Conservation (phyloP, 35 echinoderm and acorn worm species). For the Heliocidaris tuberculata region DNA sequence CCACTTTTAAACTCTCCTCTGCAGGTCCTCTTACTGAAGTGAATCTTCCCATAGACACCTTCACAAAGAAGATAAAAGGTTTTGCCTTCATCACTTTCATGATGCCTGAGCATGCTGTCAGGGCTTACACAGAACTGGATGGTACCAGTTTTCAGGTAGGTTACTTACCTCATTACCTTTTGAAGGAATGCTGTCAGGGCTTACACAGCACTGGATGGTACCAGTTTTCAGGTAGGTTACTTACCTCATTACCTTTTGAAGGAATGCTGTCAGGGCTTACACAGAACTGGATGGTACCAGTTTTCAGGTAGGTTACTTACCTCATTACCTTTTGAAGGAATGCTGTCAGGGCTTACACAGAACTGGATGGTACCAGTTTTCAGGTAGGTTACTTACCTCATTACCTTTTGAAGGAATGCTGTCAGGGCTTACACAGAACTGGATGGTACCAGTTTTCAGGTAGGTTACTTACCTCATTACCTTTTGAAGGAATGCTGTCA, state of each 20-base stretch:
- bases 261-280: constrained; percentile 84
- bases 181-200: constrained; percentile 75
- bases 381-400: constrained; percentile 50
- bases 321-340: not conserved
- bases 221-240: constrained; percentile 73
- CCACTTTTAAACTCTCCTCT: too few species aligned
- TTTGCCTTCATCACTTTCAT: constrained; percentile 96
- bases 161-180: not conserved
- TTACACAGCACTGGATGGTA: constrained; percentile 90
- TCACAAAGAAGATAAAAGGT: constrained; percentile 95
- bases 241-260: not conserved
- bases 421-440: constrained; percentile 91
- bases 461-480: not conserved
- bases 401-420: constrained; percentile 42
- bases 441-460: constrained; percentile 89
- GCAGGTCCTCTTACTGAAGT: constrained; percentile 90
- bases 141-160: constrained; percentile 84
- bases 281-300: constrained; percentile 88
- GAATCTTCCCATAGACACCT: constrained; percentile 82
- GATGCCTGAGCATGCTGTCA: constrained; percentile 99
- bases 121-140: constrained; percentile 91
- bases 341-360: constrained; percentile 90
- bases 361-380: constrained; percentile 88
- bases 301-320: constrained; percentile 67
- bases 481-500: constrained; percentile 63